A percentile compares a stretch with the other conserved stretches of the same genome.
These are phyloP conservation scores for Phoxinus phoxinus DNA, from an alignment of 2,113 vertebrate genomes.

Conservation along the genomic window DNA sequence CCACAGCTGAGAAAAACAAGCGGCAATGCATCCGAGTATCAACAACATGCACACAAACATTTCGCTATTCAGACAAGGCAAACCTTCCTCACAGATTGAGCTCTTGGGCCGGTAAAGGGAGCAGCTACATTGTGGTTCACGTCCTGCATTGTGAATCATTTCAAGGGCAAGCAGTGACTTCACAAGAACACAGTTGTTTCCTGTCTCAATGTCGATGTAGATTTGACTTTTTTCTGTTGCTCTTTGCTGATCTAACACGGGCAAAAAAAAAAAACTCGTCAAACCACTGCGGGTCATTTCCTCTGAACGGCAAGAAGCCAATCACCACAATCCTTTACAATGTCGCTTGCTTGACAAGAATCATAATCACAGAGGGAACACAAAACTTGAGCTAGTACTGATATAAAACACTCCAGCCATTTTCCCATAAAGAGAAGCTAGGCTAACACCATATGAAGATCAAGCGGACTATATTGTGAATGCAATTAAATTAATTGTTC, in stretches of 20 bases:
- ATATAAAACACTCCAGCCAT: neutral
- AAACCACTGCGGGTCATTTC: conserved; percentile 5
- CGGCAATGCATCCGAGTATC: conserved; percentile 4
- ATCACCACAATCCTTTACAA: neutral
- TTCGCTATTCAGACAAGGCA: neutral
- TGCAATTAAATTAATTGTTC: conserved; percentile 18
- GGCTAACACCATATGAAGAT: neutral
- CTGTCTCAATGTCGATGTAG: neutral
- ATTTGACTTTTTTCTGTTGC: neutral
- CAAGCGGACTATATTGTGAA: neutral
- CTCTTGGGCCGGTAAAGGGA: neutral
- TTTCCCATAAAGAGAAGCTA: neutral
- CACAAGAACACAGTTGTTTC: neutral
- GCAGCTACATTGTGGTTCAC: neutral
- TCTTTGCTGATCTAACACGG: neutral
- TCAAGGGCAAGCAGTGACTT: neutral
- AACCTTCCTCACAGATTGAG: neutral
- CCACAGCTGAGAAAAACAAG: conserved; percentile 49
- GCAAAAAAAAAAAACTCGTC: neutral
- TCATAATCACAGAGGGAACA: neutral
- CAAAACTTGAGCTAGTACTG: neutral
- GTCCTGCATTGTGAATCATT: neutral
- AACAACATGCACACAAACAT: conserved; percentile 11
- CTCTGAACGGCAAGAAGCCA: neutral
- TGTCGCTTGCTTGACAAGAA: conserved; percentile 4